These are phyloP conservation scores for Dryobotodes eremita DNA, from an alignment of 2,888 invertebrate genomes.

Conservation along the genomic window DNA sequence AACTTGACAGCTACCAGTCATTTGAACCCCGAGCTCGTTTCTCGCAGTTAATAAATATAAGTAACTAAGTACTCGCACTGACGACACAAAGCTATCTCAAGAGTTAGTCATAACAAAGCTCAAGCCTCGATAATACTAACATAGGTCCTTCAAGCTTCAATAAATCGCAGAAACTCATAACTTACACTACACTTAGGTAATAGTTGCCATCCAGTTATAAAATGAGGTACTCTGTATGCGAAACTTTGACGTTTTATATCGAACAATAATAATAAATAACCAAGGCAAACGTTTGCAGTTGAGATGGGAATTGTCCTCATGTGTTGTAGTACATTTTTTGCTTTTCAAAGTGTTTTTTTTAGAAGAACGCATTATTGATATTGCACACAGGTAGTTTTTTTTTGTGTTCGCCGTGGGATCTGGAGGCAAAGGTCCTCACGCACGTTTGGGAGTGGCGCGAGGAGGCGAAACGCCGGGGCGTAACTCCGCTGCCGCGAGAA, in stretches of 20 bases:
- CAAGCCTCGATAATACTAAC: neutral
- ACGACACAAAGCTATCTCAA: neutral
- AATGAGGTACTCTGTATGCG: conserved; percentile 86
- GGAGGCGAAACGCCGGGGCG: no score
- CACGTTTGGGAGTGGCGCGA: no score
- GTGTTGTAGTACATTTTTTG: conserved; percentile 53
- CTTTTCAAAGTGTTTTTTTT: conserved; percentile 35
- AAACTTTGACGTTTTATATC: conserved; percentile 85
- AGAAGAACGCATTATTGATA: conserved; percentile 16
- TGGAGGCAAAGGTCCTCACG: no score
- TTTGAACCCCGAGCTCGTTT: no score
- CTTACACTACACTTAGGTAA: conserved; percentile 64
- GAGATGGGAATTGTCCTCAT: conserved; percentile 62
- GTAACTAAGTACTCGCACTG: neutral
- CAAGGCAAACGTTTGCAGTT: conserved; percentile 76
- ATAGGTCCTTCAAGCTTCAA: neutral
- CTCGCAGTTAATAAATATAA: no score
- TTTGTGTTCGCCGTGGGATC: no score
- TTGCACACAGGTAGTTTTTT: neutral
- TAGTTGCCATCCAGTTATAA: conserved; percentile 80
- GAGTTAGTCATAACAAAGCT: no score
- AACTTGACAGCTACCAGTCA: no score
- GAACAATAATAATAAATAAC: conserved; percentile 85
- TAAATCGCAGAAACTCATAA: conserved; percentile 47
- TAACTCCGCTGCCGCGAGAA: no score